Conservation (phyloP, 2,113 vertebrate species). For the Indri indri region DNA sequence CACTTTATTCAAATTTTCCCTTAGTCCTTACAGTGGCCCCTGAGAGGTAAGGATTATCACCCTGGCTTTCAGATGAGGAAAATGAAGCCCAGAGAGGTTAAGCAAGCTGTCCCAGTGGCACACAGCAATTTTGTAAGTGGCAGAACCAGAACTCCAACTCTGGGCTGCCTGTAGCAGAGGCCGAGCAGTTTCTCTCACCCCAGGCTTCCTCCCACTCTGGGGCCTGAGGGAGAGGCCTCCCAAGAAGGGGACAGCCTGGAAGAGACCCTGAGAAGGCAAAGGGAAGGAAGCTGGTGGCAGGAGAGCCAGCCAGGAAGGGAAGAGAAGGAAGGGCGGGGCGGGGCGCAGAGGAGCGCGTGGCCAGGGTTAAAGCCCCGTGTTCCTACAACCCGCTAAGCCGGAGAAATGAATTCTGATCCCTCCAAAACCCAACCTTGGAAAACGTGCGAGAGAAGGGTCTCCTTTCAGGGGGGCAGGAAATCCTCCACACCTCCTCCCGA, state of each 20-base stretch:
- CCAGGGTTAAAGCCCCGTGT: conserved; percentile 69
- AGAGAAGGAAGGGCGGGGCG: not conserved
- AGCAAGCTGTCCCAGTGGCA: not conserved
- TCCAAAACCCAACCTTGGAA: conserved; percentile 81
- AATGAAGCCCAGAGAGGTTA: conserved; percentile 55
- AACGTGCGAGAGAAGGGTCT: conserved; percentile 81
- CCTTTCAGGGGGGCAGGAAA: conserved; percentile 88
- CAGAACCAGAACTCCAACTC: not conserved
- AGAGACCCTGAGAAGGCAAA: not conserved
- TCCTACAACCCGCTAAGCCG: conserved; percentile 82
- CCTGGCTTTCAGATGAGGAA: not conserved
- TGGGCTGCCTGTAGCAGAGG: not conserved
- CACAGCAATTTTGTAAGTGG: not conserved
- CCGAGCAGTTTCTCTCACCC: rapidly evolving
- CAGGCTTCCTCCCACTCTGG: not conserved
- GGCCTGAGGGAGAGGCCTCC: not conserved
- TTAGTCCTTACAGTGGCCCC: not conserved
- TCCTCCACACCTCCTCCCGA: conserved; percentile 95
- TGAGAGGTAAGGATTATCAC: not conserved
- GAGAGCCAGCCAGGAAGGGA: not conserved
- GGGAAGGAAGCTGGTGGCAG: not conserved
- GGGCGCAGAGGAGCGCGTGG: not conserved
- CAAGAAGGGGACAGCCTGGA: not conserved
- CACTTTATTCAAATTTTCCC: not conserved
- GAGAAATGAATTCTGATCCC: conserved; percentile 86